Evolutionary conservation across 2,888 invertebrate genomes (phyloP).

Genomic region (Fragum fragum): DNA sequence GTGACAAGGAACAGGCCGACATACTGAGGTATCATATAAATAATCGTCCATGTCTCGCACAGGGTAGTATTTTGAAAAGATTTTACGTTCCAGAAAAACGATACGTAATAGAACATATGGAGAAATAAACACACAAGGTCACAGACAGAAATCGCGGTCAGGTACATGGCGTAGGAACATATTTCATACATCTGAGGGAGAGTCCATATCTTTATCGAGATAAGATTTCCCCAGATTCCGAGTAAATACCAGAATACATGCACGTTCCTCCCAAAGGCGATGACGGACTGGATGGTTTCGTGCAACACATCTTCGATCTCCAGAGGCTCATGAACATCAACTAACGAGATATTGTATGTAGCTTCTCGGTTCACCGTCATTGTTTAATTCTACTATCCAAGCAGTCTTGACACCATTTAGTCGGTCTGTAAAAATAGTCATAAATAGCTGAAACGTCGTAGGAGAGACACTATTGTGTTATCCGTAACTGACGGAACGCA

Average conservation of each 20-base stretch:
- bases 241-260: constrained; percentile 84
- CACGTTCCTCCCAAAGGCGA: constrained; percentile 79
- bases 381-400: not conserved
- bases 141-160: constrained; percentile 82
- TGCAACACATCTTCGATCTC: constrained; percentile 58
- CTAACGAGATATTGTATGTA: not conserved
- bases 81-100: constrained; percentile 81
- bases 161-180: constrained; percentile 84
- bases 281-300: constrained; percentile 71
- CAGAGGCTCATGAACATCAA: not conserved
- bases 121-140: constrained; percentile 82
- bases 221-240: constrained; percentile 82
- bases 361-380: not conserved
- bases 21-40: constrained; percentile 83
- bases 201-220: constrained; percentile 83
- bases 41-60: constrained; percentile 83
- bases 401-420: no score
- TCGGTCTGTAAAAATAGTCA: not conserved
- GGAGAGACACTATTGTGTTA: no score
- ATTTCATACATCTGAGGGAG: constrained; percentile 79
- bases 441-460: not conserved
- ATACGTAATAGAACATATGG: constrained; percentile 82
- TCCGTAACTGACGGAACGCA: no score
- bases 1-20: constrained; percentile 83
- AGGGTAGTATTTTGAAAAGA: constrained; percentile 74